Conservation (phyloP, 2,113 vertebrate genomes). For the Ailuropoda melanoleuca region DNA sequence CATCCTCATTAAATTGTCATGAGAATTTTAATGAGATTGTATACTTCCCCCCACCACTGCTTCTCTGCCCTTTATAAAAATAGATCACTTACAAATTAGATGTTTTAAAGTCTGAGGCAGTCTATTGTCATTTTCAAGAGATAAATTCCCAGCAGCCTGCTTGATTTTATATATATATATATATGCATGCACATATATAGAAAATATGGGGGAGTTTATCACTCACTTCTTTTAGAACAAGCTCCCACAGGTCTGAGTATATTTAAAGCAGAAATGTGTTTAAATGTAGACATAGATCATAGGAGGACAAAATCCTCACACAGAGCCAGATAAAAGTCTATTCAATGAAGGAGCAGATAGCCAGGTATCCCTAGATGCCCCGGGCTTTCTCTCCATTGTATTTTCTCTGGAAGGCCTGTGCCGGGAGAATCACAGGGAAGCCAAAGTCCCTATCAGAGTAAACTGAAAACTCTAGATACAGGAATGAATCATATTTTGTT, state of each 20-base stretch:
- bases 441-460: neutral
- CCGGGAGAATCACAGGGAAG: neutral
- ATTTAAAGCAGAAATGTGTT: constrained; percentile 54
- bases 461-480: neutral
- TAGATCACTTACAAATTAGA: constrained; percentile 55
- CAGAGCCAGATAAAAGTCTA: neutral
- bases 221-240: constrained; percentile 57
- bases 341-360: neutral
- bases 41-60: neutral
- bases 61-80: constrained; percentile 58
- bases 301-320: neutral
- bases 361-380: neutral
- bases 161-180: neutral
- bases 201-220: constrained; percentile 43
- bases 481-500: neutral
- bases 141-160: constrained; percentile 23
- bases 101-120: constrained; percentile 55
- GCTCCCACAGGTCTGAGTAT: constrained; percentile 53
- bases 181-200: neutral
- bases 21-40: constrained; percentile 60
- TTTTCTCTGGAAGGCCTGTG: neutral
- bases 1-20: constrained; percentile 50
- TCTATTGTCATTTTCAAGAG: constrained; percentile 66
- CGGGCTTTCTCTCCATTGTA: neutral
- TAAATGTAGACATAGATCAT: constrained; percentile 21